Evolutionary conservation across 2,113 vertebrate genomes (phyloP).

Genomic region (Gasterosteus aculeatus): DNA sequence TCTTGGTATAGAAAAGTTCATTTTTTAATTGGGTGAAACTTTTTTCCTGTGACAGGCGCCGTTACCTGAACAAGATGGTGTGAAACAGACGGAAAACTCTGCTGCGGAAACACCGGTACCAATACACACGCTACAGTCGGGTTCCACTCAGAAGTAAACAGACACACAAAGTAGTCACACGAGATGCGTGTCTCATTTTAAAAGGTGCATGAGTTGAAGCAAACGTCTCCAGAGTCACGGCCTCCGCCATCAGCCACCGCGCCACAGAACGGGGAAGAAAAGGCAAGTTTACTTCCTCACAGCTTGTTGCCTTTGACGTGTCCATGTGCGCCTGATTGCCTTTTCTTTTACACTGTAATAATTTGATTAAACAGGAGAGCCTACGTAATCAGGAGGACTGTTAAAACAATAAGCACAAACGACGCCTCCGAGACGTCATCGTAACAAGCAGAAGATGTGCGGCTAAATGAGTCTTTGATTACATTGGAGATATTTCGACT

Average conservation of each 20-base stretch:
- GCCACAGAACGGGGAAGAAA: conserved; percentile 18
- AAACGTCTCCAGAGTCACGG: conserved; percentile 14
- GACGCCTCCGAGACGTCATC: not conserved
- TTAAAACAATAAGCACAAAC: not conserved
- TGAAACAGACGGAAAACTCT: conserved; percentile 20
- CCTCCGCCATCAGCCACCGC: conserved; percentile 32
- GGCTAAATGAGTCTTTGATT: conserved; percentile 24
- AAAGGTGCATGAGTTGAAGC: conserved; percentile 52
- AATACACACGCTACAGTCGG: not conserved
- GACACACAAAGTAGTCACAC: not conserved
- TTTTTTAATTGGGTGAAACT: not conserved
- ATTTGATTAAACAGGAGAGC: conserved; percentile 34
- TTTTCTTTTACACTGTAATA: conserved; percentile 12
- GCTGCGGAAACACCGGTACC: conserved; percentile 51
- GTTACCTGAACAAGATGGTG: conserved; percentile 21
- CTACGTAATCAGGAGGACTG: conserved; percentile 30
- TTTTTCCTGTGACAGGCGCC: not conserved
- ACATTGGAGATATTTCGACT: conserved; percentile 11
- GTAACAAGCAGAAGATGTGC: not conserved
- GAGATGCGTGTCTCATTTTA: conserved; percentile 6
- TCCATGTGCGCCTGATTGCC: not conserved
- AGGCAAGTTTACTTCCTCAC: conserved; percentile 24
- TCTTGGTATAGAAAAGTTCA: not conserved
- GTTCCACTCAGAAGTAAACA: not conserved
- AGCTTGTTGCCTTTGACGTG: not conserved